Evolutionary conservation across 2,888 invertebrate species (phyloP), one percentile per base, ranked within the genome.

Genomic region (Pogonocherus hispidulus): DNA sequence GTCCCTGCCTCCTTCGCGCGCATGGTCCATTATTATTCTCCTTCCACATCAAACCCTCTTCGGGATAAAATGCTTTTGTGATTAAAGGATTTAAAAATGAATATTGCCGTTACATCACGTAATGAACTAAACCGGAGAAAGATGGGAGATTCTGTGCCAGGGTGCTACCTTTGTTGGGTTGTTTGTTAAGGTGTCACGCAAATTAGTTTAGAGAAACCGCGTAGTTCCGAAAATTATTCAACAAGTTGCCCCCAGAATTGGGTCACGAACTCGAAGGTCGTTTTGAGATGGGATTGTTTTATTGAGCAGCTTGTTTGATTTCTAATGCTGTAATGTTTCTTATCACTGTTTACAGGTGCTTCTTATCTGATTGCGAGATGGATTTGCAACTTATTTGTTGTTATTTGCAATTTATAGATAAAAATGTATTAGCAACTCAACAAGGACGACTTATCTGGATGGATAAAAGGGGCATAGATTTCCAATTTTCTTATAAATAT

Each of bases 21-120:
- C 73, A 73, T 73, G 73, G 73, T 67, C 73, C 69, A 63, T 44
- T 59, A 64, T 66, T 59, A 64, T 66, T 60, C 52, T 46, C 46
- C 47, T 46, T 47, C 44, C 65, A 35, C 57, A 47, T 65, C 62
- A 68, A 57, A 65, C 54, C 47, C 63, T 44, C 35, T 46, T 65
- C 37, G 49, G 23, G 59, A 63, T 52, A 3, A 63, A 63, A 54
- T 27, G 32, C 22, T 52, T 20, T 14, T 41, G 52, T 54, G 63
- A 51, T 63, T 37, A 62, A 59, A 35, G 49, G 60, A 49, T 49
- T 49, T 27, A 49, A 62, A 47, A 62, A 18, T 37, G 22, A 5
- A 62, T 62, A 35, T 35, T 19, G 14, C 51, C 32, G 16, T 32
- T 11, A 22, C 44, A 16, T 9, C 16, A 23, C 18, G 59, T 47